phyloP scores from a whole-genome alignment of 2,888 invertebrate species.

The Epistrophella euchroma region DNA sequence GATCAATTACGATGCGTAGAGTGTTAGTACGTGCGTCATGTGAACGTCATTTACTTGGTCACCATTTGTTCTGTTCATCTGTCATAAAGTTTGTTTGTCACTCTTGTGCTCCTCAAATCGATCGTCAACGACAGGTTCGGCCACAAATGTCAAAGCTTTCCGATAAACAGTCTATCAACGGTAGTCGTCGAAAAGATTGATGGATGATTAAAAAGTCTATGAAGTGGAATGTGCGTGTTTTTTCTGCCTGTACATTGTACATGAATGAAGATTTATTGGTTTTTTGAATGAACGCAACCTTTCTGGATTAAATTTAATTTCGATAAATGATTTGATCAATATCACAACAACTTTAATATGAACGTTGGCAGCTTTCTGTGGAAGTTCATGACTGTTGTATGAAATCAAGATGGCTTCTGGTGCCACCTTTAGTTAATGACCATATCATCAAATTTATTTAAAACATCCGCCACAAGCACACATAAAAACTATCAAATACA shows the following conservation, averaged over 20 bases:
- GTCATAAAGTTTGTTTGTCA: conserved; percentile 68
- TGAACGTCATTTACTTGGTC: conserved; percentile 62
- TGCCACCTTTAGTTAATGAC: neutral
- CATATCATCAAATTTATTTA: neutral
- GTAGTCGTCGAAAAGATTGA: conserved; percentile 71
- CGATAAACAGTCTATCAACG: conserved; percentile 68
- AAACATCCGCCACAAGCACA: neutral
- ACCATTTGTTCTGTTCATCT: conserved; percentile 64
- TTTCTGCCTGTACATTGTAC: conserved; percentile 10
- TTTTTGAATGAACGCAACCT: conserved; percentile 54
- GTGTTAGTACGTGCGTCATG: conserved; percentile 64
- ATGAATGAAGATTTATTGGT: conserved; percentile 61
- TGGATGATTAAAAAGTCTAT: conserved; percentile 54
- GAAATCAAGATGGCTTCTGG: conserved; percentile 9
- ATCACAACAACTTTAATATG: conserved; percentile 10
- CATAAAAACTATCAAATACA: conserved; percentile 43
- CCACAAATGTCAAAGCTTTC: conserved; percentile 61
- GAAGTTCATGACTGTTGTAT: neutral
- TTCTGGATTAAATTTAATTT: conserved; percentile 38
- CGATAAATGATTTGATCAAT: conserved; percentile 44
- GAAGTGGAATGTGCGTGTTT: conserved; percentile 34
- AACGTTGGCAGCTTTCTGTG: neutral
- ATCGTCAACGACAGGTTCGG: conserved; percentile 54
- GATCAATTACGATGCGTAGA: conserved; percentile 54
- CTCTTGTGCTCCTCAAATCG: conserved; percentile 41